Percentiles rank a stretch among this genome's conserved stretches.
Evolutionary conservation across 1,140 invertebrate species (phyloP).

Genomic region (Bicyclus anynana): DNA sequence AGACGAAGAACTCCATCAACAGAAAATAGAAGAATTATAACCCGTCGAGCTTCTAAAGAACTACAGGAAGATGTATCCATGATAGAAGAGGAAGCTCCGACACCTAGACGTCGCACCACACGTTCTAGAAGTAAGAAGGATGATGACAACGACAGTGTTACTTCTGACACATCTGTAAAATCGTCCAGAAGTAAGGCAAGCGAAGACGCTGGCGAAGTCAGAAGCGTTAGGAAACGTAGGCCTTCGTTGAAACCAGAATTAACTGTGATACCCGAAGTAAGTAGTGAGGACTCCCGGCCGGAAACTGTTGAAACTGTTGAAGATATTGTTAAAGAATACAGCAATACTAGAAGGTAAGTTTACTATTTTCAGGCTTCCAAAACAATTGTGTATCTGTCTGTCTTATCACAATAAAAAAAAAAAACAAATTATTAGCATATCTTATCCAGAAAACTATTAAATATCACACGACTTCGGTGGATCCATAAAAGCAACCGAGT

Average conservation of each 20-base stretch:
- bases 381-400: background rate
- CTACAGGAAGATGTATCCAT: constrained; percentile 38
- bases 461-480: too few species aligned
- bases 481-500: too few species aligned
- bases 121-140: constrained; percentile 48
- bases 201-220: constrained; percentile 33
- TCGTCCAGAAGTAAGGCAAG: constrained; percentile 44
- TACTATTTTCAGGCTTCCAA: constrained; percentile 1
- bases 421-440: too few species aligned
- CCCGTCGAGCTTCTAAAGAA: constrained; percentile 53
- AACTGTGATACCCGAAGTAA: constrained; percentile 68
- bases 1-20: constrained; percentile 41
- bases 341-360: constrained; percentile 48
- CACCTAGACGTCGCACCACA: constrained; percentile 45
- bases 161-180: constrained; percentile 45
- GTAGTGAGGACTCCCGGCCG: constrained; percentile 36
- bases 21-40: constrained; percentile 55
- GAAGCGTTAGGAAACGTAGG: constrained; percentile 46
- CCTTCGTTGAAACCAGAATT: constrained; percentile 64
- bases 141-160: constrained; percentile 53
- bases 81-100: constrained; percentile 40
- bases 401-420: too few species aligned
- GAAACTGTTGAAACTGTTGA: constrained; percentile 20
- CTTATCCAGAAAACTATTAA: too few species aligned
- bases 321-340: constrained; percentile 44